phyloP scores from a whole-genome alignment of 30 jellyfish, hydroid and myxozoan genomes.

The Pseudorhiza aurosa region DNA sequence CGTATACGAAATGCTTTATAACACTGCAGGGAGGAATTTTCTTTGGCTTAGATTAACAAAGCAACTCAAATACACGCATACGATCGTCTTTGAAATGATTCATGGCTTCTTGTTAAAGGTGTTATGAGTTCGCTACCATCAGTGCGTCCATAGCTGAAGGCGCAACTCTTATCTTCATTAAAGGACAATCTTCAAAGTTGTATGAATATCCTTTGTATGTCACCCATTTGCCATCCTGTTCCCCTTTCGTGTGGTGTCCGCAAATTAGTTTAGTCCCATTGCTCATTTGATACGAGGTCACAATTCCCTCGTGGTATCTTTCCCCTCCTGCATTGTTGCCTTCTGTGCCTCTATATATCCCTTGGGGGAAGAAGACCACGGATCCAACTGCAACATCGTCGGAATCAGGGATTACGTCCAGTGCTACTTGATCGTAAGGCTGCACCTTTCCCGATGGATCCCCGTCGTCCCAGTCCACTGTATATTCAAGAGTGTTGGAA shows the following conservation, averaged over 20 bases:
- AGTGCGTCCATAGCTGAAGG: conserved; percentile 90
- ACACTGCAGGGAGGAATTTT: no score
- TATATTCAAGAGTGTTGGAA: conserved; percentile 58
- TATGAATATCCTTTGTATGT: conserved; percentile 53
- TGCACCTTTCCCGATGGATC: conserved; percentile 85
- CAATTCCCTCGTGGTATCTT: conserved; percentile 84
- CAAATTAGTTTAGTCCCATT: not conserved
- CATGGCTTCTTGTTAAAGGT: no score
- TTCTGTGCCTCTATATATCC: conserved; percentile 69
- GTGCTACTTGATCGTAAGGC: conserved; percentile 72
- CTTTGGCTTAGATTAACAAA: no score
- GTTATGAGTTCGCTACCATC: conserved; percentile 1
- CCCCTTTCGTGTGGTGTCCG: conserved; percentile 84
- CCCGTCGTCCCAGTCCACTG: conserved; percentile 87
- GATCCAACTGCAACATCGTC: conserved; percentile 85
- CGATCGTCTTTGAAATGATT: no score
- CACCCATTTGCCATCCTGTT: conserved; percentile 69
- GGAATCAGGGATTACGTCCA: conserved; percentile 77
- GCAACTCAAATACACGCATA: no score
- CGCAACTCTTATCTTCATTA: conserved; percentile 62
- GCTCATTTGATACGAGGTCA: conserved; percentile 24
- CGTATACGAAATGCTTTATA: no score
- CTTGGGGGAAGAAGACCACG: conserved; percentile 83
- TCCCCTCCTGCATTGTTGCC: conserved; percentile 75
- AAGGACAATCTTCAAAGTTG: conserved; percentile 41